Base-by-base conservation (phyloP, 2,888 invertebrate genomes). In the Stenodema calcarata region DNA sequence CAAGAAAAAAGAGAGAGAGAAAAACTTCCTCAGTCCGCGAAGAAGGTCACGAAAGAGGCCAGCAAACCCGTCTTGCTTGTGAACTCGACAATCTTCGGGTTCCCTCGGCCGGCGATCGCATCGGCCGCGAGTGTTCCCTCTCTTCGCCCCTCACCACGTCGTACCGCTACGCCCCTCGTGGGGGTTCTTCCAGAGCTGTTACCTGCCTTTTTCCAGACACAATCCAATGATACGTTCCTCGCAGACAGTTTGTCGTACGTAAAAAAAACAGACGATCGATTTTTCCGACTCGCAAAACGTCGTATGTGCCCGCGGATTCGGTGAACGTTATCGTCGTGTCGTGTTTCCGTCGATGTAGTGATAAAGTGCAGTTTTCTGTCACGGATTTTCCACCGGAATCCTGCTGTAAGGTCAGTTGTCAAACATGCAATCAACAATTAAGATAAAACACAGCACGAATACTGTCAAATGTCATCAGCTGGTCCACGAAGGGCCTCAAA, bases 11-110 rank as follows among this genome's bases (percentile, higher is more conserved):
- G 47, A 28, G 35, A 50, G 27, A 62, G 47, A 28, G 35, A 41
- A 54, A 62, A 69, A 12, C 7, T 81, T 30, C 41, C 54, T 23
- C 16, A 35, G 3, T 28, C 47, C 54, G 70, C 50, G 83, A 70
- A 73, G 83, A 83, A 73, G 83, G 83, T 83, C 83, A 73, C 73
- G 83, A 70, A 73, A 83, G 70, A 44, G 54, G 73, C 83, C 83
- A 70, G 30, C 27, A 73, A 83, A 83, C 83, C 83, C 83, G 83
- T 83, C 83, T 82, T 82, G 7, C 69, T 83, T 73, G 83, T 73
- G 73, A 73, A 83, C 83, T 83, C 83, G 83, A 73, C n/a, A n/a
- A 23, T 28, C 44, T 83, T 83, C 83, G 83, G 73, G 7, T 73
- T 73, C 23, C 16, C 23, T 83, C 70, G 80, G 47, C 70, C 16